Conservation (phyloP, 2,113 vertebrate species). For the Phainopepla nitens region DNA sequence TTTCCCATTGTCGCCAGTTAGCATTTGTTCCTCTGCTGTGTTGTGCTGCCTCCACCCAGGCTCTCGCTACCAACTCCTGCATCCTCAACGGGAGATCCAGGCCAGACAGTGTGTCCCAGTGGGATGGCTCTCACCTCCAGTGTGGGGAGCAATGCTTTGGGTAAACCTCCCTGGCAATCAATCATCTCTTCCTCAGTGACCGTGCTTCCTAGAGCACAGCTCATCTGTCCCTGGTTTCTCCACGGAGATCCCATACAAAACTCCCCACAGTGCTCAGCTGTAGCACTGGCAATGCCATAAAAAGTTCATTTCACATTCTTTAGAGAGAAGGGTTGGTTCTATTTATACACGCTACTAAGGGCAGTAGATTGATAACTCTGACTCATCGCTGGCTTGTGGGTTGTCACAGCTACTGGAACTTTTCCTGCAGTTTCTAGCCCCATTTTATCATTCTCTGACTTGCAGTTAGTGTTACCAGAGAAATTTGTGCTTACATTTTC, state of each 20-base stretch:
- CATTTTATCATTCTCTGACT: neutral
- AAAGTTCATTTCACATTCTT: neutral
- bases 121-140: fast-evolving
- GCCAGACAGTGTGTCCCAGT: neutral
- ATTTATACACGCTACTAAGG: neutral
- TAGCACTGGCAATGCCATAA: neutral
- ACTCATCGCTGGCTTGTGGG: slow-evolving; percentile 8
- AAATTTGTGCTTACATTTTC: neutral
- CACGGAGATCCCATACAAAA: neutral
- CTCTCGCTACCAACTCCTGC: fast-evolving
- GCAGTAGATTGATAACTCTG: neutral
- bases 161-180: neutral
- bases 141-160: neutral
- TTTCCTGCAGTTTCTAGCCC: neutral
- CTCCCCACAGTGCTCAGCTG: neutral
- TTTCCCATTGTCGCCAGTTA: fast-evolving
- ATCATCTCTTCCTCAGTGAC: neutral
- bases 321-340: neutral
- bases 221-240: neutral
- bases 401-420: slow-evolving; percentile 29
- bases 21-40: neutral
- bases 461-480: neutral
- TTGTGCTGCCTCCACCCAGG: neutral
- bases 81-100: neutral
- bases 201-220: neutral